These are phyloP conservation scores for Ianthella basta DNA, from an alignment of 37 sponge, comb jelly and placozoan genomes.

Conservation along the genomic window DNA sequence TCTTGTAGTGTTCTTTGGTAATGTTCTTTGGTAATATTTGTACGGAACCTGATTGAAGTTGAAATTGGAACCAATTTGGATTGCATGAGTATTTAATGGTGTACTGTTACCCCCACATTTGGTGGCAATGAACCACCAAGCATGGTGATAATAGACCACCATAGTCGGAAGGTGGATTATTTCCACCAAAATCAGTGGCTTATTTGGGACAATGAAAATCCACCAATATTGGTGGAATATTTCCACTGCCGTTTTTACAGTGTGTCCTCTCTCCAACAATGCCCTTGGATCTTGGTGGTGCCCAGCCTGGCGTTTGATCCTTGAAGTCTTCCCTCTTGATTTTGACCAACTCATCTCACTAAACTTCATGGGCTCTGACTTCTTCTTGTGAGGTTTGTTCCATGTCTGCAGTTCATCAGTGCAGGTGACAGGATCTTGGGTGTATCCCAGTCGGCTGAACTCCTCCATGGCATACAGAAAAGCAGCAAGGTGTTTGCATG, in stretches of 20 bases:
- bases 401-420: neutral
- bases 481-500: conserved; percentile 31
- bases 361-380: conserved; percentile 15
- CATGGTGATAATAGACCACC: too few species aligned
- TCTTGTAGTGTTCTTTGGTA: neutral
- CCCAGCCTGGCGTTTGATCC: neutral
- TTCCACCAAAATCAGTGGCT: too few species aligned
- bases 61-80: too few species aligned
- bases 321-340: neutral
- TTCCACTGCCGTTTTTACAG: too few species aligned
- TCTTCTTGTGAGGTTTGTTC: conserved; percentile 11
- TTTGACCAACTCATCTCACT: neutral
- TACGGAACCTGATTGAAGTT: too few species aligned
- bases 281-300: conserved; percentile 18
- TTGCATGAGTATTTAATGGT: too few species aligned
- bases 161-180: too few species aligned
- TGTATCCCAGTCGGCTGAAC: conserved; percentile 9
- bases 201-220: too few species aligned
- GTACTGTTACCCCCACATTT: too few species aligned
- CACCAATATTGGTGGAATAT: too few species aligned
- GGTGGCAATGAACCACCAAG: too few species aligned
- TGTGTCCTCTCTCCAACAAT: neutral
- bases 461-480: conserved; percentile 21
- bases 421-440: conserved; percentile 1
- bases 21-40: too few species aligned